Evolutionary conservation across 2,113 vertebrate species (phyloP), one percentile per base, ranked within the genome.

Genomic region (Vidua chalybeata): DNA sequence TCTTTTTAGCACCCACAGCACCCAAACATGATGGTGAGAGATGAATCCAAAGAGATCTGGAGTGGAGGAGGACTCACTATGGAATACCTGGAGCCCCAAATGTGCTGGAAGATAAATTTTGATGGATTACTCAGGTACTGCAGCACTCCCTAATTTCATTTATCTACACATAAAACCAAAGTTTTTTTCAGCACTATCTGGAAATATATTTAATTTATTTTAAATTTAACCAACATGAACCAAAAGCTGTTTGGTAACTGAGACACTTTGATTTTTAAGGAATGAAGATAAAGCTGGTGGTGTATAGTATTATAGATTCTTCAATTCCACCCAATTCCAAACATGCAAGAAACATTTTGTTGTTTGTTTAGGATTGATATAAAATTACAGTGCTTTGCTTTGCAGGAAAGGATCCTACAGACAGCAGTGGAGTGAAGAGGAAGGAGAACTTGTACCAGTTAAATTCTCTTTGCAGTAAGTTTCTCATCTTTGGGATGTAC

Each of bases 11-110:
- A 97, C 74, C 96, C 97, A 22, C 86, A 95, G 10, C 97, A 97
- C 80, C 97, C 97, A n/a, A 97, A 97, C 92, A 96, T 97, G 95
- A 94, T 96, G 76, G 95, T 94, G 83, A 68, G 28, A 19, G 96
- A 96, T 51, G 97, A 96, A 31, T 95, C 93, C n/a, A 35, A 77
- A 61, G 95, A 95, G 62, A 33, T 80, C 9, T 97, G 97, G 97
- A 94, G 91, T 66, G 97, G 73, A 66, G 95, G 95, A 84, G 97
- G 96, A 6, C 93, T 97, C 63, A 83, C 86, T 23, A 86, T 97
- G 67, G 96, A 96, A 51, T 94, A 94, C 52, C 2, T 92, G 55
- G 90, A 97, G 71, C 58, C 90, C 15, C 73, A 95, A 24, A 68
- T 9, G 22, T 2, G 6, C 67, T 97, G 97, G 97, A 93, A 90